Percentiles rank a stretch among this genome's conserved stretches.
phyloP scores from a whole-genome alignment of 2,113 vertebrate species.

The Dromiciops gliroides region DNA sequence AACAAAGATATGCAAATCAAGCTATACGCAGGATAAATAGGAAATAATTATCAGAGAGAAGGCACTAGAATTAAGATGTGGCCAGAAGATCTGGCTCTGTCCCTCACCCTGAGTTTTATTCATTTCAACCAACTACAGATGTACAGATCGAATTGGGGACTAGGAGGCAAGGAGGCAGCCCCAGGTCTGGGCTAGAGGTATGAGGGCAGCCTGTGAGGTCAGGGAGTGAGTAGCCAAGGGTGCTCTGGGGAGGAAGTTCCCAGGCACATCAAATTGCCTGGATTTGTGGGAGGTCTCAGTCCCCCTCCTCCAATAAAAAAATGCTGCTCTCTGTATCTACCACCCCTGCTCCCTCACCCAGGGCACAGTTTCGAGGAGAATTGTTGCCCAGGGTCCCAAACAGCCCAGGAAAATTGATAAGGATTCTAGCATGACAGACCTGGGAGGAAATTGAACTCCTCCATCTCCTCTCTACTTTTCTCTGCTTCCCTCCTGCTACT shows the following conservation, averaged over 20 bases:
- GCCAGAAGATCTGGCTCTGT: constrained; percentile 38
- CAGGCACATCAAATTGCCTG: neutral
- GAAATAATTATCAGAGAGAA: neutral
- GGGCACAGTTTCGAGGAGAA: neutral
- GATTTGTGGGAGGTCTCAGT: neutral
- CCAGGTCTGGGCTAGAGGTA: neutral
- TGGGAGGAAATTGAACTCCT: neutral
- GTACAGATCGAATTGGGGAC: neutral
- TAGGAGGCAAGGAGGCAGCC: neutral
- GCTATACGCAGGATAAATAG: neutral
- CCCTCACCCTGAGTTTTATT: constrained; percentile 23
- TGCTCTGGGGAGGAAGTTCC: neutral
- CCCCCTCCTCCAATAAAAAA: neutral
- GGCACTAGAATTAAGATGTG: constrained; percentile 24
- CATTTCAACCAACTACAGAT: neutral
- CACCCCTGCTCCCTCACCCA: neutral
- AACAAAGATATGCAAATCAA: neutral
- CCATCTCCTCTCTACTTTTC: neutral
- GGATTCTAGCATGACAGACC: neutral
- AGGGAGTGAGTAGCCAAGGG: neutral
- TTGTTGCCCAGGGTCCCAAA: neutral
- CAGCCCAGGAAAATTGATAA: neutral
- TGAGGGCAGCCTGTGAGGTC: neutral
- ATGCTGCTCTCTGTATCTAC: neutral
- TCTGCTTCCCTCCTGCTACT: neutral